phyloP scores from a whole-genome alignment of 2,113 vertebrate species.

The Lampris megalopsis region DNA sequence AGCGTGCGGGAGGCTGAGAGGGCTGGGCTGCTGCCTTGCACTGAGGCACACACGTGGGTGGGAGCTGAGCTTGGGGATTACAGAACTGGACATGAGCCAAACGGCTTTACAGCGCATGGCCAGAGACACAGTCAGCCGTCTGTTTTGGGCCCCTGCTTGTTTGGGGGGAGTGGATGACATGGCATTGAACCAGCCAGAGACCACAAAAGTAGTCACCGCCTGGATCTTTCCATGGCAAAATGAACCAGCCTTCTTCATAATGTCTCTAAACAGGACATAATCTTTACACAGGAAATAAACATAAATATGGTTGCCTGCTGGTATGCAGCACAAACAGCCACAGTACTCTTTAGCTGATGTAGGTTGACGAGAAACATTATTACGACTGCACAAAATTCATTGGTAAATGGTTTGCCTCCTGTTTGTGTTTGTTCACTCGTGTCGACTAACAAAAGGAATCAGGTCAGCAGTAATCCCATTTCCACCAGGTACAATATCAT shows the following conservation, averaged over 20 bases:
- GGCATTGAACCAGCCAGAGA: not conserved
- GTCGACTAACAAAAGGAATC: constrained; percentile 18
- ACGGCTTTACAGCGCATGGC: constrained; percentile 45
- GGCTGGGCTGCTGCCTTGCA: constrained; percentile 30
- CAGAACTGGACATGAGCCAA: constrained; percentile 53
- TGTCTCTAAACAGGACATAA: constrained; percentile 3
- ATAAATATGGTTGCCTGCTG: not conserved
- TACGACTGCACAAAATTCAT: constrained; percentile 16
- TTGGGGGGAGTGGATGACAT: not conserved
- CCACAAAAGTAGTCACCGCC: not conserved
- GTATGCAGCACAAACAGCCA: not conserved
- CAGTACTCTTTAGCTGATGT: not conserved
- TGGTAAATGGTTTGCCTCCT: constrained; percentile 11
- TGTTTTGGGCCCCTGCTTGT: not conserved
- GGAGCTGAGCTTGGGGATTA: constrained; percentile 61
- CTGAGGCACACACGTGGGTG: constrained; percentile 60
- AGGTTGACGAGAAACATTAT: constrained; percentile 32
- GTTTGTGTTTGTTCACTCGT: constrained; percentile 9
- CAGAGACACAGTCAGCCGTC: constrained; percentile 4
- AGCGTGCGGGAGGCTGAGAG: not conserved
- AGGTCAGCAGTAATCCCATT: constrained; percentile 23
- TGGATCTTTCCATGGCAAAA: not conserved
- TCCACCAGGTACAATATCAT: constrained; percentile 1
- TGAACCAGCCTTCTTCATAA: no score
- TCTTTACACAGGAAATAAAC: not conserved